Base-by-base conservation (phyloP, 2,113 vertebrate species). In the Choloepus hoffmanni region DNA sequence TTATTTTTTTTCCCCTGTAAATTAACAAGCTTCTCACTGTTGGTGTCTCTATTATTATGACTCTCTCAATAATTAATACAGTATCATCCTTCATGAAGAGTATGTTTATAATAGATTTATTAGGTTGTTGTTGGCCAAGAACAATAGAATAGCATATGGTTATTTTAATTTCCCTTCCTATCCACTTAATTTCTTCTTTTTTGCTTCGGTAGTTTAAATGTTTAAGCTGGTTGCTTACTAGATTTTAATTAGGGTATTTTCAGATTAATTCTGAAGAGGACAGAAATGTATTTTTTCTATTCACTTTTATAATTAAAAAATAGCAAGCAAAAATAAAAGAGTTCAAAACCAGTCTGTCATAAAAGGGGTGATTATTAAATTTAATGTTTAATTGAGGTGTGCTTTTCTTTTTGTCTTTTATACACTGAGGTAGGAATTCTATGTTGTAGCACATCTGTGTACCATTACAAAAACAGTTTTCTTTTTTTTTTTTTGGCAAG, bases 31-130 rank as follows among this genome's bases (percentile, higher is more conserved):
- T 96, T 93, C 89, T 97, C 96, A 62, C 94, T 94, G 86, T 95
- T 96, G 91, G 92, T 96, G 92, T 95, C 91, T 95, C 24, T 74
- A 86, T 89, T 83, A 94, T 96, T 97, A 72, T 91, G 85, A 96
- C 83, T 97, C 55, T 94, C 40, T 96, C 89, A 97, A 96, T 97
- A 97, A 97, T 96, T 98, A 97, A 97, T 96, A 94, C 60, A 85
- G 78, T 65, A 96, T 74, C 91, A 95, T 97, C 83, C 48, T 94
- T 96, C 86, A 97, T 93, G 78, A 92, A 92, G 74, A 95, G 19
- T 93, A 33, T 95, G 68, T 88, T 85, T 95, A 83, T 83, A 79
- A 72, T 91, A 92, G 89, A 92, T 97, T 96, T 96, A 97, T 97
- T 94, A 87, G 30, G 58, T 96, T 94, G 92, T 86, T 98, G 97